Evolutionary conservation across 2,888 invertebrate genomes (phyloP), one percentile per base, ranked within the genome.

Genomic region (Trissonchulus sp.): DNA sequence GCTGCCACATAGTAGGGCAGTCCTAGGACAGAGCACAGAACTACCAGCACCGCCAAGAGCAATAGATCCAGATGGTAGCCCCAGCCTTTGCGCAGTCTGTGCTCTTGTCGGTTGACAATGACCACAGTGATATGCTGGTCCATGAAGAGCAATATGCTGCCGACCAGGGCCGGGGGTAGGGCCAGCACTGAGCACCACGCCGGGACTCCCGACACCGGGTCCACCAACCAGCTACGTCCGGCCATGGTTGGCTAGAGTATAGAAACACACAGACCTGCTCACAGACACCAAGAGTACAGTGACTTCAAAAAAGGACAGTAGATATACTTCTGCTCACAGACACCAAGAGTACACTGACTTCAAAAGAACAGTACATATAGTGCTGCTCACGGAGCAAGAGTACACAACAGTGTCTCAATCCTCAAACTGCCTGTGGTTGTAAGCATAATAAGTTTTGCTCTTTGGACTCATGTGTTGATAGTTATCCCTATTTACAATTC

Each of bases 1-100:
- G 97, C 97, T 0, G 94, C 95, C 85, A 94, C 94, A 87, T 95
- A 91, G 93, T 94, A 96, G 0, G 98, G 97, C 77, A 94, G 91
- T 3, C 97, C 97, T 82, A 94, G 83, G 37, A 87, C 68, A 0
- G 94, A 94, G 84, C 93, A 93, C 75, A 92, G 87, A 18, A 91
- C 89, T 85, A 95, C 94, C 83, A 93, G 89, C 74, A 91, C 82
- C 78, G 93, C 90, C 79, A 96, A 87, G 0, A 96, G 88, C 82
- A 95, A 93, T 36, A 96, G 87, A 85, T 96, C 95, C 84, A 96
- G 87, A 84, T 96, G 96, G 84, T 94, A 94, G 33, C 95, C 95
- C 84, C 93, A 93, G 36, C 94, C 94, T 89, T 96, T 96, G 38
- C 38, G 30, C 2, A 87, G 80, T 77, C 86, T 86, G 79, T 87